Base-by-base conservation (phyloP, 2,113 vertebrate genomes). In the Petaurus breviceps region DNA sequence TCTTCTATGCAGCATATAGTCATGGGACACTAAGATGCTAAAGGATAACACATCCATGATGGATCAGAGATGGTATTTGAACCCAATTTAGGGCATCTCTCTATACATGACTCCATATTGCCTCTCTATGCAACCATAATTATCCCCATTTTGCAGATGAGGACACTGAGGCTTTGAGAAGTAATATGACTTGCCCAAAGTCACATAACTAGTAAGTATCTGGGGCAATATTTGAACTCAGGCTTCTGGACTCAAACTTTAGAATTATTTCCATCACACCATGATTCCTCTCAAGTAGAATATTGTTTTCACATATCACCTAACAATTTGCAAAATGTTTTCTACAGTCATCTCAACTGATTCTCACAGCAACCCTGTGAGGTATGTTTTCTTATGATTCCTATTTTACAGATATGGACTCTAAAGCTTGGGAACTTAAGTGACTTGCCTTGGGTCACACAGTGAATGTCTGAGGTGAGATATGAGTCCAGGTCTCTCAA, bases 391-490 rank as follows among this genome's bases (percentile, higher is more conserved):
- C 19, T 49, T 22, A 9, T 49, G 22, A 12, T 89, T 31, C 55
- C 57, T 50, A 92, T 51, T 89, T 53, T 53, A 31, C 37, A 68
- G 90, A 49, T 31, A 89, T 90, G 19, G 11, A 91, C 43, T 31
- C 8, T 9, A 51, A 84, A 51, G 37, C 28, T 68, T 89, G 93
- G n/a, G 31, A n/a, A 46, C 3, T 2, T 3, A 4, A 10, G 8
- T 16, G 24, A 26, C 25, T n/a, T 31, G 19, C 10, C 9, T 0
- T 3, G 0, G 0, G 51, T 93, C 24, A 3, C 23, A 47, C 7
- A 4, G 37, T 12, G 25, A 93, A n/a, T 14, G 51, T 46, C 51
- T 8, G 23, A n/a, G 57, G 52, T 55, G 46, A 90, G 51, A 94
- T 37, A 92, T 93, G 90, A 94, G 92, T 0, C 14, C 10, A n/a